These are phyloP conservation scores for Bergia puertoricense DNA, from an alignment of 92 coral and sea anemone species.

Conservation along the genomic window DNA sequence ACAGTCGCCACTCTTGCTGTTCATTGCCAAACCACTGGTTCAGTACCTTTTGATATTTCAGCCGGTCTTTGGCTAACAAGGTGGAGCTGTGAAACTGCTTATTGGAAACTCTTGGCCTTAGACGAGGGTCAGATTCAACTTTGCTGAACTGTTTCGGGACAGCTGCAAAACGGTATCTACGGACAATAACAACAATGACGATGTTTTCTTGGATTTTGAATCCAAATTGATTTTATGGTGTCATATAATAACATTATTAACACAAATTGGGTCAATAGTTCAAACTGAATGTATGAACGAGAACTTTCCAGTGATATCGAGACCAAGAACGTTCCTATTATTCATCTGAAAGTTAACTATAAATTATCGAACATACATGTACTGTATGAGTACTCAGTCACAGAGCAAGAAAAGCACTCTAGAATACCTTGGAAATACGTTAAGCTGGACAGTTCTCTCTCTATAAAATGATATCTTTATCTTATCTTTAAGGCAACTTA, in stretches of 20 bases:
- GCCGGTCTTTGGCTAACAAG: slow-evolving; percentile 65
- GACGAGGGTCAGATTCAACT: slow-evolving; percentile 70
- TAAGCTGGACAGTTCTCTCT: no score
- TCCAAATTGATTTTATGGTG: no score
- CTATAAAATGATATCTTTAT: no score
- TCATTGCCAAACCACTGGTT: slow-evolving; percentile 90
- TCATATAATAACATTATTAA: background rate
- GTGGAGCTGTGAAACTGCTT: slow-evolving; percentile 80
- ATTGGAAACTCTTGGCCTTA: slow-evolving; percentile 76
- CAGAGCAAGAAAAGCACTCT: no score
- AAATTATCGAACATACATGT: no score
- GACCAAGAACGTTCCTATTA: no score
- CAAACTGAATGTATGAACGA: background rate
- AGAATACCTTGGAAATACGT: no score
- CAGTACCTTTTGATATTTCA: slow-evolving; percentile 71
- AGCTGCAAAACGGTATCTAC: slow-evolving; percentile 95
- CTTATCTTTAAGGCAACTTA: no score
- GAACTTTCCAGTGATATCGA: no score
- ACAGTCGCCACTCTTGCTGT: slow-evolving; percentile 85
- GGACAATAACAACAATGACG: background rate
- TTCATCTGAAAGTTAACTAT: no score
- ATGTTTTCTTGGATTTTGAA: background rate
- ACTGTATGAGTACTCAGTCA: no score
- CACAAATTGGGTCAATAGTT: no score
- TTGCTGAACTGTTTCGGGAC: slow-evolving; percentile 78